A percentile compares a stretch with the other conserved stretches of the same genome.
Evolutionary conservation across 2,797 vertebrate species (phyloP).

Genomic region (Amazona ochrocephala): DNA sequence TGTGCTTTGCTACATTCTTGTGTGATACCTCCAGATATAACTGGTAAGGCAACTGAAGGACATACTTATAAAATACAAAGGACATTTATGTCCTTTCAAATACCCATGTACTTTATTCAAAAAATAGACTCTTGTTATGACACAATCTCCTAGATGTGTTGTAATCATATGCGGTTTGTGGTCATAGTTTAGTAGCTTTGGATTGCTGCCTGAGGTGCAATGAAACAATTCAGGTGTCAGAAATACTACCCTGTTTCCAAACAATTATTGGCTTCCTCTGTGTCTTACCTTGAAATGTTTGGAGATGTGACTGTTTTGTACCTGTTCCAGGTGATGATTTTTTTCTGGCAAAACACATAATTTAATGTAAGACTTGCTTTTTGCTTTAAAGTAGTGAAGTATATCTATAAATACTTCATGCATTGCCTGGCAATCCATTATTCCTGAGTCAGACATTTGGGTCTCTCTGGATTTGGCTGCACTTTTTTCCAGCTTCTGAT

Average conservation of each 20-base stretch:
- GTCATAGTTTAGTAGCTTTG: slow-evolving; percentile 21
- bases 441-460: background rate
- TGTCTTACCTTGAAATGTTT: background rate
- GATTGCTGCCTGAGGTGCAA: background rate
- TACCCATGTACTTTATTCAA: background rate
- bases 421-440: background rate
- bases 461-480: background rate
- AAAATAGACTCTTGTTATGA: background rate
- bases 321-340: background rate
- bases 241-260: slow-evolving; percentile 21
- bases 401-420: background rate
- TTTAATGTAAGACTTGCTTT: background rate
- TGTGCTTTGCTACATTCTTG: background rate
- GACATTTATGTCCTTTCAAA: background rate
- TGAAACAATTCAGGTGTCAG: slow-evolving; percentile 14
- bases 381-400: background rate
- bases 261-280: background rate
- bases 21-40: slow-evolving; percentile 7
- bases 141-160: slow-evolving; percentile 3
- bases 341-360: background rate
- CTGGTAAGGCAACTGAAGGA: background rate
- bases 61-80: background rate
- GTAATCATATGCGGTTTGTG: slow-evolving; percentile 19
- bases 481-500: background rate
- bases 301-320: background rate